phyloP scores from a whole-genome alignment of 2,888 invertebrate species.

The Osmoderma eremita region DNA sequence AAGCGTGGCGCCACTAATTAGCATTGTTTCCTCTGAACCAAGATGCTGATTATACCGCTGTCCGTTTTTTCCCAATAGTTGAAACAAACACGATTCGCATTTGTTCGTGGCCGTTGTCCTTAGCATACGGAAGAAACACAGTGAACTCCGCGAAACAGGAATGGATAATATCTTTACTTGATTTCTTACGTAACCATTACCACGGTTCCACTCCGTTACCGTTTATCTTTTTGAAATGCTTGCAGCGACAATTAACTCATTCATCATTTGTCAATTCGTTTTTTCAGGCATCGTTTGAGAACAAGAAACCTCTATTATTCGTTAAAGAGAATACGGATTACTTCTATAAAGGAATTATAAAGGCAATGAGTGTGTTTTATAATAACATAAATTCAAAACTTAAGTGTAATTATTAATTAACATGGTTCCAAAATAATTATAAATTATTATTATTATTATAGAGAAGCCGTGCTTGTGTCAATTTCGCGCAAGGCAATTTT shows the following conservation, averaged over 20 bases:
- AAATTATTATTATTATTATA: no score
- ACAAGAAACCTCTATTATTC: background rate
- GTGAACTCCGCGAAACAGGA: background rate
- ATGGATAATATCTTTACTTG: slow-evolving; percentile 14
- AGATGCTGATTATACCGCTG: slow-evolving; percentile 6
- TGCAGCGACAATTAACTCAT: slow-evolving; percentile 10
- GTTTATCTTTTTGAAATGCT: slow-evolving; percentile 5
- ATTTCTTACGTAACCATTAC: background rate
- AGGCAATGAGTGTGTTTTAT: no score
- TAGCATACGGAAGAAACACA: slow-evolving; percentile 6
- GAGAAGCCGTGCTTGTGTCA: no score
- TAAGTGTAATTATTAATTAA: no score
- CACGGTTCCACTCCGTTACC: background rate
- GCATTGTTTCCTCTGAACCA: background rate
- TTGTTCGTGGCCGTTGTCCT: slow-evolving; percentile 19
- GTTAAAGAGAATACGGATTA: background rate
- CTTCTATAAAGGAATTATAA: no score
- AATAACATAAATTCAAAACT: no score
- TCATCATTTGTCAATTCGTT: background rate
- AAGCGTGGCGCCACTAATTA: slow-evolving; percentile 12
- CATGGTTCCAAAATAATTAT: no score
- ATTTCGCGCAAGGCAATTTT: no score
- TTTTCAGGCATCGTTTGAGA: background rate
- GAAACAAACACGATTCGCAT: slow-evolving; percentile 18
- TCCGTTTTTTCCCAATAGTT: slow-evolving; percentile 17